These are phyloP conservation scores for Bembecia ichneumoniformis DNA, from an alignment of 2,888 invertebrate genomes.

Conservation along the genomic window DNA sequence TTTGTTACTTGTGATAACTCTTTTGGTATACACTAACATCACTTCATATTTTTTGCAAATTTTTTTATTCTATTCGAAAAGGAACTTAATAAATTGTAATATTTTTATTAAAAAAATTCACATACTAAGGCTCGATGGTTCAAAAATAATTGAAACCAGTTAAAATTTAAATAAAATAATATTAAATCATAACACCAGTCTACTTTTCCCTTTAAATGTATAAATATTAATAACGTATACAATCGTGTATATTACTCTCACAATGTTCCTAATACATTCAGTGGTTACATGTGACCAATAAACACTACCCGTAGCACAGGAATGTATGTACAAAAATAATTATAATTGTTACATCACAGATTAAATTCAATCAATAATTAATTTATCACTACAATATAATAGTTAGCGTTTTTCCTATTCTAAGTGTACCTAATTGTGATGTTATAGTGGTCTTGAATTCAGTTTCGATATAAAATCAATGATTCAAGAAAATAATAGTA, in stretches of 20 bases:
- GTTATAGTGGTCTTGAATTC: not conserved
- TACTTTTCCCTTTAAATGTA: too few relatives aligned
- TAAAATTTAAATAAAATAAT: too few relatives aligned
- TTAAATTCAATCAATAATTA: constrained; percentile 10
- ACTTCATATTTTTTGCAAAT: not conserved
- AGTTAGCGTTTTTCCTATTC: not conserved
- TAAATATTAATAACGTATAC: too few relatives aligned
- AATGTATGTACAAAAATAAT: constrained; percentile 55
- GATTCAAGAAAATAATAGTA: too few relatives aligned
- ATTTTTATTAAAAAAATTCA: too few relatives aligned
- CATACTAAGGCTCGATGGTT: too few relatives aligned
- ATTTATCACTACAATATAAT: not conserved
- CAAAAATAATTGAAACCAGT: too few relatives aligned
- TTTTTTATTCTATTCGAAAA: too few relatives aligned
- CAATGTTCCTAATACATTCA: not conserved
- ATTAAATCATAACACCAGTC: too few relatives aligned
- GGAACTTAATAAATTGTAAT: too few relatives aligned
- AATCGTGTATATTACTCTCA: not conserved
- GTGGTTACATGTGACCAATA: not conserved
- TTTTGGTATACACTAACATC: not conserved
- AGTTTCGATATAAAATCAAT: not conserved
- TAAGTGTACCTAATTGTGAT: not conserved
- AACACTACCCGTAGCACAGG: constrained; percentile 58
- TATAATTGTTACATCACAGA: constrained; percentile 56
- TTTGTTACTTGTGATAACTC: not conserved